Percentiles rank a stretch among this genome's conserved stretches.
These are phyloP conservation scores for Centropus bengalensis DNA, from an alignment of 2,113 vertebrate genomes.

Conservation along the genomic window DNA sequence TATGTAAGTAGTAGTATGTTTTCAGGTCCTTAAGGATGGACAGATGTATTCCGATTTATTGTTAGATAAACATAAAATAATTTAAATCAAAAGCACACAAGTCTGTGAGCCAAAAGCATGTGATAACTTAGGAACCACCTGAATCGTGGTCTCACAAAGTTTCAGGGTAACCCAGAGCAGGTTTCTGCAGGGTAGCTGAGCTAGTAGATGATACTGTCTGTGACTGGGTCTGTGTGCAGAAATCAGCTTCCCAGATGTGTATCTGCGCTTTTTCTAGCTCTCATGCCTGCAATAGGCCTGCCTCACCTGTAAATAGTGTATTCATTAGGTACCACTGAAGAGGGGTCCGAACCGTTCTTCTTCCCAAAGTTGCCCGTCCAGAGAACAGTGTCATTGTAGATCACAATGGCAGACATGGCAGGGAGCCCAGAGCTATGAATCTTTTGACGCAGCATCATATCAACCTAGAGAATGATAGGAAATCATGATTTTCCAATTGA, in stretches of 20 bases:
- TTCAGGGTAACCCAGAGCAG: background rate
- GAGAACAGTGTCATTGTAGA: constrained; percentile 90
- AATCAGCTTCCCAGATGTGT: rapidly evolving
- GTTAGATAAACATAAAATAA: background rate
- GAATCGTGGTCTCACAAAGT: background rate
- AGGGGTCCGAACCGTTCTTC: constrained; percentile 83
- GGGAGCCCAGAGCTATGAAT: constrained; percentile 78
- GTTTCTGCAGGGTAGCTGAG: background rate
- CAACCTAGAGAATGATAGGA: constrained; percentile 73
- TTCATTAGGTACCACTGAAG: constrained; percentile 82
- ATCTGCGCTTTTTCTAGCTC: background rate
- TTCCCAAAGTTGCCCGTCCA: constrained; percentile 93
- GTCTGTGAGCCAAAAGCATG: background rate
- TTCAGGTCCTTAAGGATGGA: background rate
- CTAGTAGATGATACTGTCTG: no score
- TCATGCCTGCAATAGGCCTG: rapidly evolving
- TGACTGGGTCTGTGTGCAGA: rapidly evolving
- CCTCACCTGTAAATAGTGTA: constrained; percentile 91
- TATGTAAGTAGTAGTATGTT: background rate
- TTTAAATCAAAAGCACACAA: background rate
- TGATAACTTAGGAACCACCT: background rate
- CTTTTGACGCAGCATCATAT: constrained; percentile 78
- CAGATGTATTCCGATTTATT: background rate
- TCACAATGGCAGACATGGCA: constrained; percentile 85
- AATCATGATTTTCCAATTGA: background rate